Evolutionary conservation across 2,797 vertebrate genomes (phyloP).

Genomic region (Jordanella pulchra): DNA sequence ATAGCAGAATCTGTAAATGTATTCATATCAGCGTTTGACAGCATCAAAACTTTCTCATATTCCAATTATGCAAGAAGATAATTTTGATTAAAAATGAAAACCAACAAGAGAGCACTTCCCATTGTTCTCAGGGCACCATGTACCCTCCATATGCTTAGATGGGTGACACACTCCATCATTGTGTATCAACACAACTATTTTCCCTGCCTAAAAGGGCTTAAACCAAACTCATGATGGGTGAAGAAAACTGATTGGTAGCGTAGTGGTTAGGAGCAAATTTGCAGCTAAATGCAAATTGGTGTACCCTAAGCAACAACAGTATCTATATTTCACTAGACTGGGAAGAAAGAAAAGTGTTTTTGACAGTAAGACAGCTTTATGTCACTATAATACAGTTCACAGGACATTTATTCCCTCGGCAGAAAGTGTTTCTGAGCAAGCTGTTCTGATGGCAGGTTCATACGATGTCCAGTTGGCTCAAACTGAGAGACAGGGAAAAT

Average conservation of each 20-base stretch:
- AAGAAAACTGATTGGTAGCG: slow-evolving; percentile 53
- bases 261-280: slow-evolving; percentile 40
- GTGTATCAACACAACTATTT: slow-evolving; percentile 31
- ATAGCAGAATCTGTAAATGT: slow-evolving; percentile 8
- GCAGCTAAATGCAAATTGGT: slow-evolving; percentile 37
- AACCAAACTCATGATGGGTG: slow-evolving; percentile 8
- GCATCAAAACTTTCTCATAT: slow-evolving; percentile 18
- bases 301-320: slow-evolving; percentile 29
- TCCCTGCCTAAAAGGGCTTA: slow-evolving; percentile 25
- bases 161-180: slow-evolving; percentile 39
- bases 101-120: slow-evolving; percentile 28
- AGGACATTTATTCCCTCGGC: slow-evolving; percentile 21
- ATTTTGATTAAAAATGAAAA: slow-evolving; percentile 34
- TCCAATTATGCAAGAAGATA: slow-evolving; percentile 59
- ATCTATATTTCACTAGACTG: slow-evolving; percentile 28
- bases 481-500: slow-evolving; percentile 29
- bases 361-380: slow-evolving; percentile 40
- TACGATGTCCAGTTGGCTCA: slow-evolving; percentile 28
- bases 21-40: slow-evolving; percentile 11
- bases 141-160: slow-evolving; percentile 61
- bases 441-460: slow-evolving; percentile 10
- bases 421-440: slow-evolving; percentile 23
- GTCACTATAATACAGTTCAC: slow-evolving; percentile 27
- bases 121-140: slow-evolving; percentile 69
- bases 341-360: slow-evolving; percentile 45